Conservation (phyloP, 2,113 vertebrate genomes). For the Corvus hawaiiensis region DNA sequence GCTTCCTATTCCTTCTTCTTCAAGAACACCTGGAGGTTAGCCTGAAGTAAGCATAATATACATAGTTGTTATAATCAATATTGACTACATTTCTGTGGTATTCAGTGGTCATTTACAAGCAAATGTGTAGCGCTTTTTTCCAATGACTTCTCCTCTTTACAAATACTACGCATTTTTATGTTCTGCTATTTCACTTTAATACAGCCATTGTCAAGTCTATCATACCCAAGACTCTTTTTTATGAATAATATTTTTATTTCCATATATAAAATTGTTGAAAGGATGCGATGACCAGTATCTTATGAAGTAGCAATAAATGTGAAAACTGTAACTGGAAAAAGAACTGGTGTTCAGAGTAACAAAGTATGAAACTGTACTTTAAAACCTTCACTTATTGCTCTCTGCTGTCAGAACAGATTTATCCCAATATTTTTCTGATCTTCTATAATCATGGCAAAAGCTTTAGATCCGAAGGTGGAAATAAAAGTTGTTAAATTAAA, state of each 20-base stretch:
- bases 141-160: neutral
- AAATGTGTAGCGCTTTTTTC: neutral
- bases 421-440: neutral
- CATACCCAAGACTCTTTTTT: neutral
- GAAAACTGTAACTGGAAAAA: neutral
- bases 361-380: neutral
- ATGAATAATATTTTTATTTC: neutral
- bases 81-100: neutral
- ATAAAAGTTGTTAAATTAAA: neutral
- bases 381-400: neutral
- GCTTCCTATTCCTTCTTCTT: constrained; percentile 5
- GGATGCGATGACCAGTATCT: neutral
- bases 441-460: neutral
- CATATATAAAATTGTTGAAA: neutral
- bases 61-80: neutral
- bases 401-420: neutral
- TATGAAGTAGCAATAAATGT: neutral
- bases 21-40: neutral
- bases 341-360: neutral
- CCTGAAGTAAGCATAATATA: neutral
- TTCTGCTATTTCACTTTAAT: neutral
- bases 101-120: neutral
- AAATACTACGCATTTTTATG: neutral
- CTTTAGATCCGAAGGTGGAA: neutral
- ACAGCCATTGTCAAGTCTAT: neutral